Evolutionary conservation across 2,797 vertebrate genomes (phyloP).

Genomic region (Squalus acanthias): DNA sequence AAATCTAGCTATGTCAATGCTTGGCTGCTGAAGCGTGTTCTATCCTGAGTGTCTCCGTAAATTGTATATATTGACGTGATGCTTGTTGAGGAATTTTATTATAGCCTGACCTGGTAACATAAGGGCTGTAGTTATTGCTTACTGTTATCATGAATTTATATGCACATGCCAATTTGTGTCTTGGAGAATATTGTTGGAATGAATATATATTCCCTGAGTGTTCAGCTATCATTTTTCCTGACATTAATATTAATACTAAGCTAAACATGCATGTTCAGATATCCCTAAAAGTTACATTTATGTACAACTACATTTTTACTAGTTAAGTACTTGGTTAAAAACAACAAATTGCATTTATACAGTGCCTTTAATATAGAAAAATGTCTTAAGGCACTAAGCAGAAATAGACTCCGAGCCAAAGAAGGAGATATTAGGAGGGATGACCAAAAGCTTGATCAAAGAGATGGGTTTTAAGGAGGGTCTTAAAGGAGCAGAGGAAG

Average conservation of each 20-base stretch:
- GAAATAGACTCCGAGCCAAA: too few species aligned
- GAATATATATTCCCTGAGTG: background rate
- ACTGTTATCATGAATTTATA: constrained; percentile 38
- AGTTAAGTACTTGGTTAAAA: background rate
- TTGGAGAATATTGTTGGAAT: constrained; percentile 9
- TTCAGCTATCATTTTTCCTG: background rate
- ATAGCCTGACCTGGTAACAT: constrained; percentile 45
- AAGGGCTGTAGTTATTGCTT: constrained; percentile 44
- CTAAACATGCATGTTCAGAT: constrained; percentile 2
- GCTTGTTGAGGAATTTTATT: constrained; percentile 46
- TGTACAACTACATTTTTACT: background rate
- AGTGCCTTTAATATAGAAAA: background rate
- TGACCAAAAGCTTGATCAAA: background rate
- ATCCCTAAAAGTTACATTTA: background rate
- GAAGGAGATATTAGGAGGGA: background rate
- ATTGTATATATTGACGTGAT: constrained; percentile 46
- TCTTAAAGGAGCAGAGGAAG: background rate
- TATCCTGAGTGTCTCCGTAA: constrained; percentile 45
- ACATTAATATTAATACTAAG: constrained; percentile 1
- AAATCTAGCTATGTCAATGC: constrained; percentile 44
- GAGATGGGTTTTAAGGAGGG: background rate
- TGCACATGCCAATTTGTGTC: constrained; percentile 12
- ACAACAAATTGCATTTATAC: background rate
- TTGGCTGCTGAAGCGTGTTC: constrained; percentile 46
- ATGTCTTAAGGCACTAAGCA: background rate